Evolutionary conservation across 2,113 vertebrate species (phyloP).

Genomic region (Sterna hirundo): DNA sequence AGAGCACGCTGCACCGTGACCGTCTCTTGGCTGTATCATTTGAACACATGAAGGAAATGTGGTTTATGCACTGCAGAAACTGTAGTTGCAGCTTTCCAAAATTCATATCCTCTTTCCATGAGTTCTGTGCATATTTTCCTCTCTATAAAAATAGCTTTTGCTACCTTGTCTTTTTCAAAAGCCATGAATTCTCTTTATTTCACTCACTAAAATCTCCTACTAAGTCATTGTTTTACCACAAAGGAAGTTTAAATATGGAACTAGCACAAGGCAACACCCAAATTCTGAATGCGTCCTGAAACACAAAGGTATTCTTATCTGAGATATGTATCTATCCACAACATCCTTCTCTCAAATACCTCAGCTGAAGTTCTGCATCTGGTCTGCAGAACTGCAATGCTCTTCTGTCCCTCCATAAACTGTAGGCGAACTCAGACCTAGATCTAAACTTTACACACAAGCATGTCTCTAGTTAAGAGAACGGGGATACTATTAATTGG

Average conservation of each 20-base stretch:
- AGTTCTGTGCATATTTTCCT: not conserved
- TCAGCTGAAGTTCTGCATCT: slow-evolving; percentile 17
- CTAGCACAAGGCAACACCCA: slow-evolving; percentile 11
- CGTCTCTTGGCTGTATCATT: not conserved
- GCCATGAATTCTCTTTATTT: not conserved
- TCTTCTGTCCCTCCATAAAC: not conserved
- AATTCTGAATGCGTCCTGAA: slow-evolving; percentile 14
- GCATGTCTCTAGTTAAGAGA: not conserved
- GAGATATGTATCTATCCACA: not conserved
- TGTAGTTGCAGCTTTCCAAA: not conserved
- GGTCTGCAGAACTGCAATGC: not conserved
- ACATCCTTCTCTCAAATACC: slow-evolving; percentile 13
- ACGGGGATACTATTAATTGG: not conserved
- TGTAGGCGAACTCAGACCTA: not conserved
- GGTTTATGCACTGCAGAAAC: not conserved
- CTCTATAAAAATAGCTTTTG: not conserved
- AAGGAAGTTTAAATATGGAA: slow-evolving; percentile 35
- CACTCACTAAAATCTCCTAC: not conserved
- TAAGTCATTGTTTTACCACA: slow-evolving; percentile 1
- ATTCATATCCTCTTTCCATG: not conserved
- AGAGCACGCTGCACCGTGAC: not conserved
- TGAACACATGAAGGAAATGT: not conserved
- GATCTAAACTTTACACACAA: not conserved
- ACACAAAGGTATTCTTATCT: not conserved
- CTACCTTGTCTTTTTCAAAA: not conserved